Conservation (phyloP, 2,797 vertebrate genomes). For the Echeneis naucrates region DNA sequence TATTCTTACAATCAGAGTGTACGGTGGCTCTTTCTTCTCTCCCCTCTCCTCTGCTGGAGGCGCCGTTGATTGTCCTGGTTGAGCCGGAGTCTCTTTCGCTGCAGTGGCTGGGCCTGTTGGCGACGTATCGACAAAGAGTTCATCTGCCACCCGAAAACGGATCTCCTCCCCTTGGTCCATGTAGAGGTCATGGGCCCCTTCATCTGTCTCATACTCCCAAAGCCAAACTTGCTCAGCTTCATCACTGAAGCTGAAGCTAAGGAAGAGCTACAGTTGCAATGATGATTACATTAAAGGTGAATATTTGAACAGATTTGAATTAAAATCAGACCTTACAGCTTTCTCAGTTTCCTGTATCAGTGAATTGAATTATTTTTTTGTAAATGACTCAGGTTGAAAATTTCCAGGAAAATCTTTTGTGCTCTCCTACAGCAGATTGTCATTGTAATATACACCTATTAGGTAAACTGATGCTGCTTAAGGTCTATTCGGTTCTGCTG, state of each 20-base stretch:
- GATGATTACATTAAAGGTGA: background rate
- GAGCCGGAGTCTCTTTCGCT: slow-evolving; percentile 58
- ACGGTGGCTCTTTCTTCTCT: slow-evolving; percentile 91
- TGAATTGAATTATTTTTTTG: no score
- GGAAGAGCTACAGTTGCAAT: slow-evolving; percentile 47
- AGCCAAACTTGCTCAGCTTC: slow-evolving; percentile 98
- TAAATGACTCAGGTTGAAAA: no score
- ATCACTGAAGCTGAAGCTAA: slow-evolving; percentile 84
- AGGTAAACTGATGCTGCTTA: no score
- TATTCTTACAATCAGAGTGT: slow-evolving; percentile 91
- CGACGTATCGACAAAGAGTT: slow-evolving; percentile 95
- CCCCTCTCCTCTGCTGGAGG: slow-evolving; percentile 60
- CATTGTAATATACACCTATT: no score
- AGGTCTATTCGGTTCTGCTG: no score
- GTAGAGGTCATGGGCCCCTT: slow-evolving; percentile 97
- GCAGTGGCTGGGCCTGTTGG: slow-evolving; percentile 91
- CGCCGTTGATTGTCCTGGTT: slow-evolving; percentile 61
- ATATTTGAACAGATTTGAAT: no score
- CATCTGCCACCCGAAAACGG: slow-evolving; percentile 93
- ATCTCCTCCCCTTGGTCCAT: slow-evolving; percentile 98
- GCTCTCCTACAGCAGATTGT: no score
- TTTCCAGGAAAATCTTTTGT: no score
- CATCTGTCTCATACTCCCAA: slow-evolving; percentile 98
- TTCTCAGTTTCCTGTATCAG: no score
- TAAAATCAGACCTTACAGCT: background rate